These are phyloP conservation scores for Megaptera novaeangliae DNA, from an alignment of 2,113 vertebrate genomes.

Conservation along the genomic window DNA sequence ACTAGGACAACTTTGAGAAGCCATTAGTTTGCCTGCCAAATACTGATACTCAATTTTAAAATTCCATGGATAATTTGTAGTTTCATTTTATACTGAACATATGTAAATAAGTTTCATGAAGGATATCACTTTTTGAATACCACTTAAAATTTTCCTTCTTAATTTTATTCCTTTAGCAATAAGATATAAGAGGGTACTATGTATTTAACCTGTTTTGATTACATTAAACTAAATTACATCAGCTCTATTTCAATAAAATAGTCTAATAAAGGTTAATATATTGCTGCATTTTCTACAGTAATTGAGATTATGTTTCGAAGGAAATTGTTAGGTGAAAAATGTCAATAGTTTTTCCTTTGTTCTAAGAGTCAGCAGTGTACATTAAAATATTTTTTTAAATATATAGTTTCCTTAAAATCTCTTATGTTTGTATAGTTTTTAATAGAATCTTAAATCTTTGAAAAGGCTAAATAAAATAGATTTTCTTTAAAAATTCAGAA, in stretches of 20 bases:
- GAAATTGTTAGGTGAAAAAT: background rate
- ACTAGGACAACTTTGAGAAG: background rate
- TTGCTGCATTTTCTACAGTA: background rate
- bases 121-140: background rate
- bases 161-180: background rate
- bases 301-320: background rate
- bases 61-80: background rate
- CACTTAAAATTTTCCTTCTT: conserved; percentile 14
- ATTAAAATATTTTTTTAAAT: background rate
- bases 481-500: conserved; percentile 36
- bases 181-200: background rate
- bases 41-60: background rate
- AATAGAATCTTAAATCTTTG: conserved; percentile 11
- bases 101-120: background rate
- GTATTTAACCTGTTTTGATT: conserved; percentile 8
- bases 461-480: conserved; percentile 9
- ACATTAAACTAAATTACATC: background rate
- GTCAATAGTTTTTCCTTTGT: background rate
- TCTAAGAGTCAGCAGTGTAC: background rate
- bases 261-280: background rate
- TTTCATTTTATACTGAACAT: background rate
- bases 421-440: conserved; percentile 1
- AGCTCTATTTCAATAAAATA: background rate
- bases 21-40: background rate
- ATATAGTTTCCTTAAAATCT: conserved; percentile 18